These are phyloP conservation scores for Pitangus sulphuratus DNA, from an alignment of 2,797 vertebrate genomes.

Conservation along the genomic window DNA sequence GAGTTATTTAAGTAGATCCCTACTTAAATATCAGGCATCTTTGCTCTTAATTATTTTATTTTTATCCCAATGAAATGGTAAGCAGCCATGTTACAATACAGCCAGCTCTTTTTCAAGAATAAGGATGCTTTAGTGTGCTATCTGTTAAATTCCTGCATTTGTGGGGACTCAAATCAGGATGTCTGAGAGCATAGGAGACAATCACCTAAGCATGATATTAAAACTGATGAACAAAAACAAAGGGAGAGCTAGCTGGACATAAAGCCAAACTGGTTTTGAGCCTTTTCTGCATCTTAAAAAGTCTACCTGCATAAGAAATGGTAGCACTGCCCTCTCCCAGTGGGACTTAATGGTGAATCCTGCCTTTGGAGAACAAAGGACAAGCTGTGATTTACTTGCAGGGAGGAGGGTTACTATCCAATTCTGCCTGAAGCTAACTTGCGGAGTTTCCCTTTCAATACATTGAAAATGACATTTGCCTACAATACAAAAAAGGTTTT, in stretches of 20 bases:
- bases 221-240: background rate
- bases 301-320: background rate
- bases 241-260: background rate
- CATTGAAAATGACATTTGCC: background rate
- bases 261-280: background rate
- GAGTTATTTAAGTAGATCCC: background rate
- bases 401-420: background rate
- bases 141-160: background rate
- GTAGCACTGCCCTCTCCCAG: background rate
- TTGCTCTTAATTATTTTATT: conserved; percentile 4
- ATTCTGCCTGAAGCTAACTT: background rate
- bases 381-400: background rate
- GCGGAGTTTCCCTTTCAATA: background rate
- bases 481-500: background rate
- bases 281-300: background rate
- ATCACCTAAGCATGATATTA: background rate
- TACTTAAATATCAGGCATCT: background rate
- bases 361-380: background rate
- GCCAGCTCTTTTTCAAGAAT: background rate
- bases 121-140: background rate
- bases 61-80: background rate
- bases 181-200: background rate
- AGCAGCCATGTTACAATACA: background rate
- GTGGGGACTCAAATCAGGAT: background rate
- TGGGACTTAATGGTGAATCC: background rate